phyloP scores from a whole-genome alignment of 2,113 vertebrate genomes.

The Pedionomus torquatus region DNA sequence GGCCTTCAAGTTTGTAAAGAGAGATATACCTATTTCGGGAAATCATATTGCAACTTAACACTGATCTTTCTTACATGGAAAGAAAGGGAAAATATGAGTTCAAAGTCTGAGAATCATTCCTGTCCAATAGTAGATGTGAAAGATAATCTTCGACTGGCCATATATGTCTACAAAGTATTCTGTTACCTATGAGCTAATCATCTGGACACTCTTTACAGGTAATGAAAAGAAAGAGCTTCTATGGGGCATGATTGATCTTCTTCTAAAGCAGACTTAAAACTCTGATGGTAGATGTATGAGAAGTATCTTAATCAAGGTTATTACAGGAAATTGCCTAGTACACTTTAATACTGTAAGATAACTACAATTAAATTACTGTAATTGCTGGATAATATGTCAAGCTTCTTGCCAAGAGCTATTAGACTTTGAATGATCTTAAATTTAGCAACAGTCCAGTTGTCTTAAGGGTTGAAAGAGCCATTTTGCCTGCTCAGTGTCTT shows the following conservation, averaged over 20 bases:
- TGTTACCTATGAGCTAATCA: background rate
- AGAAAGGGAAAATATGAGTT: background rate
- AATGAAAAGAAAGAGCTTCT: background rate
- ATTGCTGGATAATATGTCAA: slow-evolving; percentile 50
- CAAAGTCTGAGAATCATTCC: background rate
- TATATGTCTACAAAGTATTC: background rate
- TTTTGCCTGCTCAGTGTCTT: background rate
- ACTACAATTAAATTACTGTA: slow-evolving; percentile 65
- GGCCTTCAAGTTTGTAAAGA: background rate
- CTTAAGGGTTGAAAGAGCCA: background rate
- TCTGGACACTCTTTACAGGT: background rate
- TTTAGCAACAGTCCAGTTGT: slow-evolving; percentile 9
- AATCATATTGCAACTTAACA: background rate
- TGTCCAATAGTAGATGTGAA: background rate
- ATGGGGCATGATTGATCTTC: background rate
- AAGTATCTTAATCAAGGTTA: slow-evolving; percentile 52
- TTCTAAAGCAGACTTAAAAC: background rate
- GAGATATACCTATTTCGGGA: background rate
- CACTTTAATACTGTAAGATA: slow-evolving; percentile 50
- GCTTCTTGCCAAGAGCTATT: slow-evolving; percentile 53
- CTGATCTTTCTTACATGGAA: background rate
- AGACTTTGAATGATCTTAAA: slow-evolving; percentile 35
- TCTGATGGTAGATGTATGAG: background rate
- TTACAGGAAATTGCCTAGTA: slow-evolving; percentile 53
- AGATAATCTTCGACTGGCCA: background rate